Evolutionary conservation across 30 jellyfish, hydroid and myxozoan species (phyloP).

Genomic region (Catostylus mosaicus): DNA sequence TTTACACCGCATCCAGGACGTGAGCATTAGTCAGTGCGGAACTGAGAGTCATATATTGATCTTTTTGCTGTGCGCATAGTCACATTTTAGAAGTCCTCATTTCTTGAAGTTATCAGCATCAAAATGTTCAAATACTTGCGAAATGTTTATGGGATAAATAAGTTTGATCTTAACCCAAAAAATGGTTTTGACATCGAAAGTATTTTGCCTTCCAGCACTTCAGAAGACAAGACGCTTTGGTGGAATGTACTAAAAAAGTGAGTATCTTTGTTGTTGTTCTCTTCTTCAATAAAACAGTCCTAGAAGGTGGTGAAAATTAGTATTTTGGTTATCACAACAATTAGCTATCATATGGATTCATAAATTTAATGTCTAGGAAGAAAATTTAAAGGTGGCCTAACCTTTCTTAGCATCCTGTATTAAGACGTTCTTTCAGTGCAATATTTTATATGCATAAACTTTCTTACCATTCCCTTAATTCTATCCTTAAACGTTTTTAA

Average conservation of each 20-base stretch:
- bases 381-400: too few species aligned
- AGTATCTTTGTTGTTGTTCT: constrained; percentile 38
- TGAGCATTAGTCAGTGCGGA: constrained; percentile 45
- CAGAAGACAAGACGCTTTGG: constrained; percentile 94
- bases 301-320: too few species aligned
- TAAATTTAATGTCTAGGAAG: too few species aligned
- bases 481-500: too few species aligned
- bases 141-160: constrained; percentile 17
- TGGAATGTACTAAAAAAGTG: constrained; percentile 85
- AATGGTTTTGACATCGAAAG: neutral
- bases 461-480: too few species aligned
- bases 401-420: too few species aligned
- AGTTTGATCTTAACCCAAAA: constrained; percentile 10
- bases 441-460: too few species aligned
- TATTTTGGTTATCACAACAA: too few species aligned
- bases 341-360: too few species aligned
- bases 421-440: too few species aligned
- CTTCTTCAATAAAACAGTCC: too few species aligned
- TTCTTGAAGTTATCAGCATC: neutral
- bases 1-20: neutral
- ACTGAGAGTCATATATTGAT: neutral
- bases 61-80: neutral
- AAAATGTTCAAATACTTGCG: constrained; percentile 24
- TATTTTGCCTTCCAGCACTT: constrained; percentile 50
- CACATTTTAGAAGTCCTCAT: neutral